These are phyloP conservation scores for Sphaerodactylus townsendi DNA, from an alignment of 2,113 vertebrate species.

Conservation along the genomic window DNA sequence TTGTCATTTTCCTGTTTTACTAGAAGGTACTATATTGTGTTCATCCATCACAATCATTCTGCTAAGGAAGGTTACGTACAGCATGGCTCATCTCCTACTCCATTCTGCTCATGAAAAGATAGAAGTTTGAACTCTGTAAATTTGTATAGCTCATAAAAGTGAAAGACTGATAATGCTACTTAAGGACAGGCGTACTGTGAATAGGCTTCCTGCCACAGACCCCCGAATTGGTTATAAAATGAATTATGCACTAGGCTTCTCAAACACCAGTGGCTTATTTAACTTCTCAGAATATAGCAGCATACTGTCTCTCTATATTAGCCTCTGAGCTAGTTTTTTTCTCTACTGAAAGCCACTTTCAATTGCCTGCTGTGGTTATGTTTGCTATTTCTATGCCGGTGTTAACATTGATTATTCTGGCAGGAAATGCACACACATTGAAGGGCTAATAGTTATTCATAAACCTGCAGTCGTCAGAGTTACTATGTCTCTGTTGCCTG, in stretches of 20 bases:
- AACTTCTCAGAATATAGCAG: not conserved
- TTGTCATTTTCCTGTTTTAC: conserved; percentile 29
- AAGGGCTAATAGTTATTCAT: not conserved
- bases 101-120: conserved; percentile 11
- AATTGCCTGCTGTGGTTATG: not conserved
- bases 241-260: conserved; percentile 17
- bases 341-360: not conserved
- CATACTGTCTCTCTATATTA: not conserved
- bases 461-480: not conserved
- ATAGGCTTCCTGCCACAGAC: conserved; percentile 14
- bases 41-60: conserved; percentile 22
- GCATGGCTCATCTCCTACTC: conserved; percentile 5
- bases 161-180: conserved; percentile 11
- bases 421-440: not conserved
- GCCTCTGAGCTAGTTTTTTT: not conserved
- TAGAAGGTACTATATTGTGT: conserved; percentile 3
- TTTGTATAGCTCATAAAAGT: conserved; percentile 34
- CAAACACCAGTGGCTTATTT: conserved; percentile 1
- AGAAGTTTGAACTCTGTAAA: conserved; percentile 37
- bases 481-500: too few relatives aligned
- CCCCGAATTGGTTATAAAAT: conserved; percentile 10
- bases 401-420: not conserved
- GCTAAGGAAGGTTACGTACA: conserved; percentile 9
- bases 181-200: conserved; percentile 23
- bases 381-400: not conserved